These are phyloP conservation scores for Cephalotes varians DNA, from an alignment of 2,888 invertebrate genomes.

Conservation along the genomic window DNA sequence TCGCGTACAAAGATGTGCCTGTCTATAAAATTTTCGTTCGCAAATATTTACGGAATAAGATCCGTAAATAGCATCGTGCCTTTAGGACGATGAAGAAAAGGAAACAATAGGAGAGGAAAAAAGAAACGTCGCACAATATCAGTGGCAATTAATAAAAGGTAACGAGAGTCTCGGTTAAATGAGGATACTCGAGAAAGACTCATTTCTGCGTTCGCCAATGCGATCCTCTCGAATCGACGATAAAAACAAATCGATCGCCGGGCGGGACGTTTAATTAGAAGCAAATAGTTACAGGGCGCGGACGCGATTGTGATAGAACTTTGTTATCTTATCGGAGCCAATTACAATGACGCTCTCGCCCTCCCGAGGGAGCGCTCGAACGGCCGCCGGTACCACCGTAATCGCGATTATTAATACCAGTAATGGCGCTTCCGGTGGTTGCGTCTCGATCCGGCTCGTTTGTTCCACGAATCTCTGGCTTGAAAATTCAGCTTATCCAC, in stretches of 20 bases:
- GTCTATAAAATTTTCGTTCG: constrained; percentile 2
- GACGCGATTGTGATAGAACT: constrained; percentile 53
- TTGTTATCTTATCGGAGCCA: constrained; percentile 56
- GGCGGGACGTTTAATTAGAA: constrained; percentile 45
- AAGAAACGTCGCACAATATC: neutral
- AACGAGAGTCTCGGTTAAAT: constrained; percentile 39
- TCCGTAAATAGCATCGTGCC: neutral
- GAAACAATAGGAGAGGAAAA: neutral
- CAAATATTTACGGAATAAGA: neutral
- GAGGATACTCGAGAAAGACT: constrained; percentile 29
- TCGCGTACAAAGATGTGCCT: neutral
- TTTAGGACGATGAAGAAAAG: constrained; percentile 18
- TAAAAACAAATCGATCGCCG: constrained; percentile 49
- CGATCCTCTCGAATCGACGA: constrained; percentile 34
- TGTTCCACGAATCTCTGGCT: constrained; percentile 31
- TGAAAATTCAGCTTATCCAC: constrained; percentile 26
- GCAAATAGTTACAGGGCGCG: constrained; percentile 53
- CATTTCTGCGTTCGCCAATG: neutral
- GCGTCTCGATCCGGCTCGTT: constrained; percentile 31
- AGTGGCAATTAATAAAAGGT: constrained; percentile 42
- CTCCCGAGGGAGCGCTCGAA: constrained; percentile 24
- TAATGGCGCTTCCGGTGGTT: constrained; percentile 47
- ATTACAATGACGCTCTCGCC: constrained; percentile 39
- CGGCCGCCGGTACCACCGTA: constrained; percentile 20
- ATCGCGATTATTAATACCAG: constrained; percentile 53